Evolutionary conservation across 2,888 invertebrate species (phyloP).

Genomic region (Tenthredo distinguenda): DNA sequence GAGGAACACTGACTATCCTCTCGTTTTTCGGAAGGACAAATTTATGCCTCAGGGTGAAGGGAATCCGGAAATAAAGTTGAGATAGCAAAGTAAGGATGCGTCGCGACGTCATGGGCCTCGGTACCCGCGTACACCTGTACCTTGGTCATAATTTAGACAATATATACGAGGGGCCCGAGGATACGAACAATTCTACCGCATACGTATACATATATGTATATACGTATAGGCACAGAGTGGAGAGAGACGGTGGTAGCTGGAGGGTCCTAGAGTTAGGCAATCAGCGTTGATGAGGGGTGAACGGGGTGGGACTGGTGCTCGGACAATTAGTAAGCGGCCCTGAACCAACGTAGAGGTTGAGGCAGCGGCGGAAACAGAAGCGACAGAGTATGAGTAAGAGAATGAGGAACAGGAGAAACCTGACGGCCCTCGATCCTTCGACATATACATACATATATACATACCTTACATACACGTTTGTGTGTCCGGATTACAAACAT

Average conservation of each 20-base stretch:
- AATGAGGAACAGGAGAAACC: conserved; percentile 13
- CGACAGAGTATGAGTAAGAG: conserved; percentile 48
- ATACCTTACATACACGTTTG: neutral
- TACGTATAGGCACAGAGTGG: conserved; percentile 42
- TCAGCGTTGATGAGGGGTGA: conserved; percentile 75
- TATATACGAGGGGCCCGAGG: conserved; percentile 26
- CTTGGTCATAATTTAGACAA: conserved; percentile 18
- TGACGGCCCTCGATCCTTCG: conserved; percentile 15
- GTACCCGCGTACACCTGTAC: conserved; percentile 28
- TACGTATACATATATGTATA: neutral
- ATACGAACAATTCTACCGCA: conserved; percentile 41
- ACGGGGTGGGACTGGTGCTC: conserved; percentile 57
- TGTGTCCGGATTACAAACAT: conserved; percentile 65
- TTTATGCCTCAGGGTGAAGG: neutral
- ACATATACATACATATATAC: neutral
- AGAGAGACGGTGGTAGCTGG: conserved; percentile 60
- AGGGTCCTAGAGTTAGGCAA: conserved; percentile 64
- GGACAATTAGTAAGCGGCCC: conserved; percentile 52
- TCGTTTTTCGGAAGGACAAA: neutral
- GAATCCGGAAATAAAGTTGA: neutral
- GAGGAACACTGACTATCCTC: neutral
- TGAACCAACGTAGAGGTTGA: conserved; percentile 43
- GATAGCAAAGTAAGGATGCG: conserved; percentile 12
- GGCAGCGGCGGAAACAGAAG: conserved; percentile 63
- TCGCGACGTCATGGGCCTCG: neutral